Percentiles rank a stretch among this genome's conserved stretches.
These are phyloP conservation scores for Eupithecia tripunctaria DNA, from an alignment of 2,888 invertebrate species.

Conservation along the genomic window DNA sequence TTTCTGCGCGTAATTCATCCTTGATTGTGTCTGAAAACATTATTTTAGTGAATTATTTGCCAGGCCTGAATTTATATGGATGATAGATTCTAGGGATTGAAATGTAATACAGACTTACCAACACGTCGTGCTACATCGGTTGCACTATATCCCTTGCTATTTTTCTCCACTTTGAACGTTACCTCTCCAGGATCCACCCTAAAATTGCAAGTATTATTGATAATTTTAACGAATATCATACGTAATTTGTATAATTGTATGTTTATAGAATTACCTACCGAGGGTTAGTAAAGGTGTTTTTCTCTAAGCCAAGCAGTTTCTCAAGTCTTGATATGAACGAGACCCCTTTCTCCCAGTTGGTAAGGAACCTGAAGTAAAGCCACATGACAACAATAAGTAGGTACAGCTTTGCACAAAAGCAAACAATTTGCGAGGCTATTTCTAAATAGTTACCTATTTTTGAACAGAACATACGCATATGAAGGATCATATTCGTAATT, in stretches of 20 bases:
- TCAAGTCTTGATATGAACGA: constrained; percentile 88
- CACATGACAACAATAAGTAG: constrained; percentile 45
- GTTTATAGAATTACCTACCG: constrained; percentile 82
- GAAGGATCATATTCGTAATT: constrained; percentile 89
- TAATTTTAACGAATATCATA: neutral
- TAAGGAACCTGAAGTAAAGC: constrained; percentile 63
- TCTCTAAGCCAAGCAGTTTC: constrained; percentile 87
- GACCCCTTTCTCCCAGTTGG: constrained; percentile 89
- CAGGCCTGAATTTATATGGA: too few relatives aligned
- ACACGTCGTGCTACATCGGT: constrained; percentile 87
- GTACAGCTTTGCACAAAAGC: constrained; percentile 39
- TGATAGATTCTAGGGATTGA: neutral
- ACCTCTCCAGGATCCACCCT: constrained; percentile 91
- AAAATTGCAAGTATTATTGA: constrained; percentile 53
- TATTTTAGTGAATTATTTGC: neutral
- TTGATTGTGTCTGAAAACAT: constrained; percentile 83
- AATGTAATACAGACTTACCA: constrained; percentile 73
- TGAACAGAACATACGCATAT: constrained; percentile 91
- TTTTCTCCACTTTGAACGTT: constrained; percentile 89
- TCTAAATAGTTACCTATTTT: constrained; percentile 85
- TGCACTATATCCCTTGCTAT: constrained; percentile 87
- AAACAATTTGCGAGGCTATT: constrained; percentile 18
- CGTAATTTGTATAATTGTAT: neutral
- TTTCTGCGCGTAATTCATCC: constrained; percentile 86
- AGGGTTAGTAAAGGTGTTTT: constrained; percentile 86